Evolutionary conservation across 1,140 invertebrate species (phyloP).

Genomic region (Brachionus angularis): DNA sequence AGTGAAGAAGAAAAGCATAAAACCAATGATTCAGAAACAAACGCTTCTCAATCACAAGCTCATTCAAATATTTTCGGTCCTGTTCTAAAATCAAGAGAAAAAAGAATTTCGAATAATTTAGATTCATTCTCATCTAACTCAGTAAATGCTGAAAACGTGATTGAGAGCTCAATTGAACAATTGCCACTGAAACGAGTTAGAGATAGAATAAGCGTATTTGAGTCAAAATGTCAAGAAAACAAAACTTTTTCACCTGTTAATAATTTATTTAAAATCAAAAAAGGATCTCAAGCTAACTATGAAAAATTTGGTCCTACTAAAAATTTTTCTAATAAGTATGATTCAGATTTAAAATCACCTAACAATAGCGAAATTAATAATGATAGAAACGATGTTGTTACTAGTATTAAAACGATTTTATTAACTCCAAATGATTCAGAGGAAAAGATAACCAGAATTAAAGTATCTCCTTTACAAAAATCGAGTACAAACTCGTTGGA

Average conservation of each 20-base stretch:
- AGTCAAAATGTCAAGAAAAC: constrained; percentile 36
- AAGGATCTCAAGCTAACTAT: constrained; percentile 9
- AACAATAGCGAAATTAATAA: neutral
- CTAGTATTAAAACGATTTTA: neutral
- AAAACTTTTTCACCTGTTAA: neutral
- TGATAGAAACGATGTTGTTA: neutral
- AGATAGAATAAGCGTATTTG: constrained; percentile 27
- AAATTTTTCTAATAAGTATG: too few species aligned
- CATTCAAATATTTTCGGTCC: neutral
- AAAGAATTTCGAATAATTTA: neutral
- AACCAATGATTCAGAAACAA: neutral
- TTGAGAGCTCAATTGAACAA: neutral
- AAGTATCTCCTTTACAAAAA: too few species aligned
- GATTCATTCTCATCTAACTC: neutral
- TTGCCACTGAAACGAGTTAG: neutral
- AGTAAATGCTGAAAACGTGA: neutral
- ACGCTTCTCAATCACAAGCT: neutral
- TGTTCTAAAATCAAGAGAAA: constrained; percentile 3
- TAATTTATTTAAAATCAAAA: constrained; percentile 35
- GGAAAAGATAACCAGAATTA: neutral
- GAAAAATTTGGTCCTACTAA: too few species aligned
- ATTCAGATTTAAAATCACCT: too few species aligned
- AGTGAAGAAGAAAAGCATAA: constrained; percentile 31
- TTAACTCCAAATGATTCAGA: neutral
- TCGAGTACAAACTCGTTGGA: constrained; percentile 25